Evolutionary conservation across 2,113 vertebrate species (phyloP), one percentile per base, ranked within the genome.

Genomic region (Anseranas semipalmata): DNA sequence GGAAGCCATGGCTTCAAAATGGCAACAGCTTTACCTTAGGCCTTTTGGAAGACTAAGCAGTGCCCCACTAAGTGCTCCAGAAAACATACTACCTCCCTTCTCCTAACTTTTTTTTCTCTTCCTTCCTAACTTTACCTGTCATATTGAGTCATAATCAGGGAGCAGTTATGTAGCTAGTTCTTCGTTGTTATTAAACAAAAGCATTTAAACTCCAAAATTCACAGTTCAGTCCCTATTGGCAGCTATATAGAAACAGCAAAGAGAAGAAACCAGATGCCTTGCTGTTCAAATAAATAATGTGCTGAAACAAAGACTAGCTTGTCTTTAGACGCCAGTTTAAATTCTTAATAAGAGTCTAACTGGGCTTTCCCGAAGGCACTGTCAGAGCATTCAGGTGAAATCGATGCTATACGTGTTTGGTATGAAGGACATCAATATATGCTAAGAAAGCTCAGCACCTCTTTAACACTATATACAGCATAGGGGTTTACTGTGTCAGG

Each of bases 141-240:
- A 6, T 3, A 52, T 1, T 0, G 0, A 48, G 35, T 35, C 55
- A 53, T 55, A 45, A 68, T 43, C 39, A 22, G 63, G 45, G 11
- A 83, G 72, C 53, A 68, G 35, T 46, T 56, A 52, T 25, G 7
- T 0, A 32, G 43, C 1, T 1, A 72, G 53, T 62, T 63, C 43
- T 80, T 37, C 19, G 68, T 4, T 70, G 58, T 35, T 52, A 75
- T 62, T 76, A 58, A 65, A 56, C 58, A 96, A 95, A 92, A 15
- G 25, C 63, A 60, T 25, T 73, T 52, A 21, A 63, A 80, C n/a
- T 15, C 43, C 67, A 41, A 27, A 88, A 65, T 24, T 80, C 53
- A 60, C 35, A 5, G 3, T 39, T 66, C 45, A 28, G 63, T 35
- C 48, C 79, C 55, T 20, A 30, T 0, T 62, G 72, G 53, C 45